phyloP scores from a whole-genome alignment of 2,888 invertebrate genomes.

The Parnassius apollo region DNA sequence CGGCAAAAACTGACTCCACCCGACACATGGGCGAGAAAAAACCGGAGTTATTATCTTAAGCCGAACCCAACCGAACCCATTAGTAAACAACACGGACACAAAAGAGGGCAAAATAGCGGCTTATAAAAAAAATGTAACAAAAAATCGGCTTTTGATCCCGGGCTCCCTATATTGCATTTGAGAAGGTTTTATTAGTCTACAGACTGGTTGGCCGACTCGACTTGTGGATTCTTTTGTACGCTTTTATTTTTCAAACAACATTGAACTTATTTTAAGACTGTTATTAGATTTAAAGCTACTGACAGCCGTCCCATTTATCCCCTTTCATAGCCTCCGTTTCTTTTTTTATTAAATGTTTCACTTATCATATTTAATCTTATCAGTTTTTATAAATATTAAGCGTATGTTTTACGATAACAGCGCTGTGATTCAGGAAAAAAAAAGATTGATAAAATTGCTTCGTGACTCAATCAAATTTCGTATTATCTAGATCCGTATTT shows the following conservation, averaged over 20 bases:
- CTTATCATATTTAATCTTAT: neutral
- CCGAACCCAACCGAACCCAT: slow-evolving; percentile 80
- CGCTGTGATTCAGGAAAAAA: too few relatives aligned
- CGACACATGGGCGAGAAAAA: slow-evolving; percentile 78
- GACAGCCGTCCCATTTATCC: slow-evolving; percentile 11
- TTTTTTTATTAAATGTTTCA: slow-evolving; percentile 10
- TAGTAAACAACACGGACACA: slow-evolving; percentile 80
- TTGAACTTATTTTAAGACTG: slow-evolving; percentile 25
- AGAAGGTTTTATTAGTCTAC: slow-evolving; percentile 74
- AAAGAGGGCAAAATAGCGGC: slow-evolving; percentile 77
- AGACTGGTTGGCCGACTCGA: slow-evolving; percentile 61
- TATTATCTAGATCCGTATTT: too few relatives aligned
- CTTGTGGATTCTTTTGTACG: slow-evolving; percentile 41
- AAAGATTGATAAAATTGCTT: too few relatives aligned
- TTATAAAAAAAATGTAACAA: slow-evolving; percentile 72
- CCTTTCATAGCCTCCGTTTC: neutral
- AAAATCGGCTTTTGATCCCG: slow-evolving; percentile 77
- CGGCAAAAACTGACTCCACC: slow-evolving; percentile 64
- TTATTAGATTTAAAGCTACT: slow-evolving; percentile 27
- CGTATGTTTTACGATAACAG: too few relatives aligned
- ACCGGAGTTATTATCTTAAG: slow-evolving; percentile 79
- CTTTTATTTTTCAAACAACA: slow-evolving; percentile 34
- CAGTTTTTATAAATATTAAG: neutral
- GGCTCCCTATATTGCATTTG: slow-evolving; percentile 69
- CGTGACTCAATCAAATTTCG: too few relatives aligned